These are phyloP conservation scores for Epinephelus malabaricus DNA, from an alignment of 2,797 vertebrate species.

Conservation along the genomic window DNA sequence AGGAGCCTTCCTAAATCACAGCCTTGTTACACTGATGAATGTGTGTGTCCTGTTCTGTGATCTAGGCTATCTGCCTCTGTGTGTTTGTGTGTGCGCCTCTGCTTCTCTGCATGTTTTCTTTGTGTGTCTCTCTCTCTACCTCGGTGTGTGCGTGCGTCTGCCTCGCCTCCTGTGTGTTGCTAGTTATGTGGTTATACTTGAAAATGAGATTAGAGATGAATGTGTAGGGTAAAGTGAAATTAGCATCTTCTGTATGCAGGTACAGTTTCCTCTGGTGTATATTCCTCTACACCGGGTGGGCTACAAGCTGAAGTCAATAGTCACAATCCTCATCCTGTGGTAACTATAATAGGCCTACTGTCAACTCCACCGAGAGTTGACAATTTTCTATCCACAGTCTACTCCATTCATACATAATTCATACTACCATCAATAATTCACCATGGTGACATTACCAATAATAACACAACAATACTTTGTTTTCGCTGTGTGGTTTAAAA, in stretches of 20 bases:
- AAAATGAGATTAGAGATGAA: slow-evolving; percentile 68
- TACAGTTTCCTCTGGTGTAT: slow-evolving; percentile 64
- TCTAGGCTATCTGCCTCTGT: slow-evolving; percentile 78
- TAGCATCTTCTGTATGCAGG: slow-evolving; percentile 64
- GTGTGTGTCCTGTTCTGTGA: slow-evolving; percentile 83
- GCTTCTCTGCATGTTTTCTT: slow-evolving; percentile 68
- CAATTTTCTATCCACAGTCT: slow-evolving; percentile 82
- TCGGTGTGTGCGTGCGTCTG: slow-evolving; percentile 3
- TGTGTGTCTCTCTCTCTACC: slow-evolving; percentile 54
- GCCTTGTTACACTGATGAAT: slow-evolving; percentile 87
- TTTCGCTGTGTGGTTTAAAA: slow-evolving; percentile 83
- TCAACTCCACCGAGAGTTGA: slow-evolving; percentile 79
- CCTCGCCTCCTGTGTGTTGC: slow-evolving; percentile 36
- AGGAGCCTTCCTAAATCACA: slow-evolving; percentile 87
- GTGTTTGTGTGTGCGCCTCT: slow-evolving; percentile 62
- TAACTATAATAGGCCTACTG: slow-evolving; percentile 80
- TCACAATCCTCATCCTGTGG: slow-evolving; percentile 73
- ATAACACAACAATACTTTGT: slow-evolving; percentile 88
- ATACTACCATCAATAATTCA: slow-evolving; percentile 85
- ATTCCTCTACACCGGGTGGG: slow-evolving; percentile 59
- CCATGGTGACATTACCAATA: slow-evolving; percentile 87
- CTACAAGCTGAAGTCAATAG: slow-evolving; percentile 73
- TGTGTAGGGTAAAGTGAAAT: slow-evolving; percentile 61
- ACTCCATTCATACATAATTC: slow-evolving; percentile 83
- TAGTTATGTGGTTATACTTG: slow-evolving; percentile 55